Evolutionary conservation across 2,888 invertebrate genomes (phyloP), one percentile per base, ranked within the genome.

Genomic region (Octonoba sinensis): DNA sequence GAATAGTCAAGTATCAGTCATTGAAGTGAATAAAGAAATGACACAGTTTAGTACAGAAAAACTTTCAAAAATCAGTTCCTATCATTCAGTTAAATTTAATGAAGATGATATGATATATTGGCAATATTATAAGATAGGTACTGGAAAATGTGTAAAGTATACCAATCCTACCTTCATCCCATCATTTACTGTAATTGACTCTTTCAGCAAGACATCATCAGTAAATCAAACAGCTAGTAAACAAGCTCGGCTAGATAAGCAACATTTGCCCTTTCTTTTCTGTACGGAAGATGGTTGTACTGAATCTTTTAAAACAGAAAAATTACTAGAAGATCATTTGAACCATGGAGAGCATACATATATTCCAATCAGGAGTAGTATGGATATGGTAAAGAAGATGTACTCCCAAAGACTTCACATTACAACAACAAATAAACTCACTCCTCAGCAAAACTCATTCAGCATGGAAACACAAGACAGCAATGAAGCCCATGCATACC

Each of bases 151-250:
- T 47, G 15, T 47, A 47, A 47, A 47, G 47, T 47, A 47, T 47
- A 47, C 47, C 11, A 47, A 47, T 15, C 47, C 47, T 47, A 47
- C 47, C 11, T 47, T 47, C 47, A 47, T 47, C 47, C 47, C 47
- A 47, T 47, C 47, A 47, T 11, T 47, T 47, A 47, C 15, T 47
- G 47, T 47, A 47, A 15, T 47, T 47, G 47, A 47, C 47, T 15
- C 47, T 47, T 47, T 47, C 47, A 47, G 47, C 47, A 47, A 47
- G 47, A 47, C 47, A 47, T 47, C 47, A 47, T 47, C 47, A 47
- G 47, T 47, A 11, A n/a, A n/a, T n/a, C 47, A 47, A 47, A 47
- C 47, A 47, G 11, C 47, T 15, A 47, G 47, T 47, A 47, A 47
- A 47, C 11, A 47, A 47, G 12, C 47, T 47, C 47, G 47, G 15